Percentiles rank a stretch among this genome's conserved stretches.
These are phyloP conservation scores for Poecile atricapillus DNA, from an alignment of 2,113 vertebrate genomes.

Conservation along the genomic window DNA sequence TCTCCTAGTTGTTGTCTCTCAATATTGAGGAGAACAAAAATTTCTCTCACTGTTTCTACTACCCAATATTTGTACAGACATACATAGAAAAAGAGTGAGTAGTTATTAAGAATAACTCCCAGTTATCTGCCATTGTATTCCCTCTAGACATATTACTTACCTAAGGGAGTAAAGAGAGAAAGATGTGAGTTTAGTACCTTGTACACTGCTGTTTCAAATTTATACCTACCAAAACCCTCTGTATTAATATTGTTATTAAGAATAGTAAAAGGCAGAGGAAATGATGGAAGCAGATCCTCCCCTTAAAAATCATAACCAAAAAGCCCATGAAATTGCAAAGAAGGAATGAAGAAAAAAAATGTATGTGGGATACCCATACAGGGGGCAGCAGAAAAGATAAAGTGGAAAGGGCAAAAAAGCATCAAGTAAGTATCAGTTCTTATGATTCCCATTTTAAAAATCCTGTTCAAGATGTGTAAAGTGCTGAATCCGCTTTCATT, in stretches of 20 bases:
- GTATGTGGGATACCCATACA: rapidly evolving
- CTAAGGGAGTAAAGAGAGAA: neutral
- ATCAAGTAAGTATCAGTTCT: neutral
- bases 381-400: neutral
- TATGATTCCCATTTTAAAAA: neutral
- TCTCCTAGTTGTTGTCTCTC: neutral
- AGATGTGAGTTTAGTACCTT: neutral
- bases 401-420: neutral
- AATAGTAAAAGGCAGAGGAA: neutral
- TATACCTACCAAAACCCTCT: neutral
- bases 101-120: neutral
- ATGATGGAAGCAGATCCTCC: neutral
- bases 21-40: neutral
- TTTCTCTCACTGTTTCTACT: neutral
- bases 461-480: neutral
- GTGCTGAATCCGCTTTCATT: neutral
- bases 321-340: neutral
- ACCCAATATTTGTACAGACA: neutral
- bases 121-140: neutral
- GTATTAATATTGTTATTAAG: neutral
- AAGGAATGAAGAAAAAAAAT: neutral
- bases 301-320: neutral
- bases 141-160: neutral
- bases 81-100: neutral
- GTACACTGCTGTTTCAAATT: neutral